Base-by-base conservation (phyloP, 2,113 vertebrate genomes). In the Spea bombifrons region DNA sequence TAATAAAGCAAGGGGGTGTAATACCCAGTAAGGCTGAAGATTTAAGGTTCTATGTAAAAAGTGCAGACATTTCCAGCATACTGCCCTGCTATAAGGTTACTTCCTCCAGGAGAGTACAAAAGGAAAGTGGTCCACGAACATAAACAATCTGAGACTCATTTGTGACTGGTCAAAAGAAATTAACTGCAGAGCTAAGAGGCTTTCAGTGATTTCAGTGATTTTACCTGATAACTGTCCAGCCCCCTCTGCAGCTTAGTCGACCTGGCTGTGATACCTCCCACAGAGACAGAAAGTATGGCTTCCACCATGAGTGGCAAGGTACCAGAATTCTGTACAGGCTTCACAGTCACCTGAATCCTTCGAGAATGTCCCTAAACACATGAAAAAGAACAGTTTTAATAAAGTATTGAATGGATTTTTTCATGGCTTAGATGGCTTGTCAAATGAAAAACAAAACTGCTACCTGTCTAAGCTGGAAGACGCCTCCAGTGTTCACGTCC, bases 221-320 rank as follows among this genome's bases (percentile, higher is more conserved):
- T n/a, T 86, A 99, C 97, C 96, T 98, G 97, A 88, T 99, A 99
- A 86, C 96, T 98, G 91, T 99, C 97, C 69, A 99, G 90, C 0
- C 96, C 94, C 84, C 96, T 93, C 75, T 98, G 97, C 43, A 99
- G 88, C 84, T 95, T 98, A 81, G 93, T 94, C 83, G 94, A 98
- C 70, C 97, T 93, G 63, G 93, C 94, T 0, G 94, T 96, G 74
- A 99, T 94, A 4, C 96, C 96, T 85, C 97, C 97, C 12, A 99
- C 86, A 45, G 96, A 96, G 6, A 99, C 88, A 0, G 96, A 97
- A 59, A 98, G 87, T 79, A 97, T 77, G 5, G 96, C 95, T 88
- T 99, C 97, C 15, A 96, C 94, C 91, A 99, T 93, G 73, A 99
- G 93, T 4, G 97, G 97, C 83, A 99, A 86, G 0, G 96, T 99